phyloP scores from a whole-genome alignment of 2,113 vertebrate species.

The Oenanthe melanoleuca region DNA sequence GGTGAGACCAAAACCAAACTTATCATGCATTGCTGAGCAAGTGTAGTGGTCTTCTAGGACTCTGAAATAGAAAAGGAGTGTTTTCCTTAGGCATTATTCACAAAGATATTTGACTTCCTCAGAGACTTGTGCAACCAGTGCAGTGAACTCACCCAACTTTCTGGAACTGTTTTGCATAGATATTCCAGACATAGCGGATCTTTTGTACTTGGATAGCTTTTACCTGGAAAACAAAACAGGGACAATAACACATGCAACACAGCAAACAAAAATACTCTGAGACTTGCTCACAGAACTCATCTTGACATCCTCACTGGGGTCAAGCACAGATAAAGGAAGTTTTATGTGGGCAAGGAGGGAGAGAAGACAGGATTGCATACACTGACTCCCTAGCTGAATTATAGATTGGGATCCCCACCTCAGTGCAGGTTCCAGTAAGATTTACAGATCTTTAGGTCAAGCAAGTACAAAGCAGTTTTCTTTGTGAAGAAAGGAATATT shows the following conservation, averaged over 20 bases:
- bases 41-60: conserved; percentile 75
- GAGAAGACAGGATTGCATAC: neutral
- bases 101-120: neutral
- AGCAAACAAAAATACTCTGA: neutral
- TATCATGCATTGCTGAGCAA: conserved; percentile 74
- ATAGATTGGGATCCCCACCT: neutral
- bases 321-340: neutral
- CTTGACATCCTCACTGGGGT: neutral
- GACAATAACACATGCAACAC: neutral
- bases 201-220: conserved; percentile 79
- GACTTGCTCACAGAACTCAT: neutral
- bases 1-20: conserved; percentile 77
- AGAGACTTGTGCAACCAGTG: neutral
- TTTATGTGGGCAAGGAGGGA: neutral
- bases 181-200: conserved; percentile 80
- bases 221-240: conserved; percentile 67
- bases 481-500: neutral
- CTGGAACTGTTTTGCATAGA: conserved; percentile 70
- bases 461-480: neutral
- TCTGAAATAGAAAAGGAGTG: conserved; percentile 57
- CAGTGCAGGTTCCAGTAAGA: neutral
- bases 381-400: neutral
- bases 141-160: conserved; percentile 77
- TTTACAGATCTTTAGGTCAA: neutral
- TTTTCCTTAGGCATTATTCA: neutral